A percentile compares a stretch with the other conserved stretches of the same genome.
Evolutionary conservation across 1,140 invertebrate genomes (phyloP).

Genomic region (Meloidogyne hapla): DNA sequence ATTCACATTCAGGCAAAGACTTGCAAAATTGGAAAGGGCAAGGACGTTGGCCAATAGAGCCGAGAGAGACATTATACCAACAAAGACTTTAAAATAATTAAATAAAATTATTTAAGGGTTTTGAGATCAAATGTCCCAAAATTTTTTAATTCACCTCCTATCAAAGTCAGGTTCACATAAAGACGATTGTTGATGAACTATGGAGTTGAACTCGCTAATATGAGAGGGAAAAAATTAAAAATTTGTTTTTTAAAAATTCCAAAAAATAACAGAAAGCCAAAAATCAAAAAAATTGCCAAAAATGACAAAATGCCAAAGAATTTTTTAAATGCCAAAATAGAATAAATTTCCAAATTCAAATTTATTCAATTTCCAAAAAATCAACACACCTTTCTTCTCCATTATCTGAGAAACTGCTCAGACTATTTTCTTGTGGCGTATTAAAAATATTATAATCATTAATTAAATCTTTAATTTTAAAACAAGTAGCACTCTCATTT

Average conservation of each 20-base stretch:
- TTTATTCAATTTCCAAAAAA: too few species aligned
- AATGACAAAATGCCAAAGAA: too few species aligned
- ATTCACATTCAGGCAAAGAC: slow-evolving; percentile 55
- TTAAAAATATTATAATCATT: not conserved
- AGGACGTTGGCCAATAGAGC: slow-evolving; percentile 43
- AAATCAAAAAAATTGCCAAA: too few species aligned
- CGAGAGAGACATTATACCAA: slow-evolving; percentile 52
- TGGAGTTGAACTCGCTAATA: not conserved
- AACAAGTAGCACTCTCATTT: not conserved
- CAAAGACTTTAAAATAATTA: slow-evolving; percentile 43
- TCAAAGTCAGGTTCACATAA: slow-evolving; percentile 14
- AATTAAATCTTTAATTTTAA: not conserved
- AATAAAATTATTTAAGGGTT: too few species aligned
- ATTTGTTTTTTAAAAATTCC: not conserved
- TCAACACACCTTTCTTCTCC: too few species aligned
- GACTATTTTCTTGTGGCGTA: too few species aligned
- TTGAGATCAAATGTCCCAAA: not conserved
- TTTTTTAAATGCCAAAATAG: too few species aligned
- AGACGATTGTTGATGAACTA: not conserved
- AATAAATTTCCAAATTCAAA: too few species aligned
- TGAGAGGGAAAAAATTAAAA: not conserved
- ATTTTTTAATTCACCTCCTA: not conserved
- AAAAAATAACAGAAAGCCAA: not conserved
- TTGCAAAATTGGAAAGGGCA: slow-evolving; percentile 61
- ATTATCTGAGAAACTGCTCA: too few species aligned